Evolutionary conservation across 1,140 invertebrate genomes (phyloP).

Genomic region (Ostrea denselamellosa): DNA sequence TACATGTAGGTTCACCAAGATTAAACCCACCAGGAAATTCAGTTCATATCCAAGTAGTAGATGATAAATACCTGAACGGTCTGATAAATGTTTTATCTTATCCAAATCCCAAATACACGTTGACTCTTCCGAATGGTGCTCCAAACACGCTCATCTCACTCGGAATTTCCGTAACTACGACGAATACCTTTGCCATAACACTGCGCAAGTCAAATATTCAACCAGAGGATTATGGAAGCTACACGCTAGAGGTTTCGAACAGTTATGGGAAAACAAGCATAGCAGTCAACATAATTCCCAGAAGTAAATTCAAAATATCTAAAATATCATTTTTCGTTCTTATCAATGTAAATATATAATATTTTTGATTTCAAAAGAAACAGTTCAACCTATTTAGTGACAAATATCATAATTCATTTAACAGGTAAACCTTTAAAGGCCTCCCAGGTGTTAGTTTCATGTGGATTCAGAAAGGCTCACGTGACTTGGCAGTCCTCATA

Average conservation of each 20-base stretch:
- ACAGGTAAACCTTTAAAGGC: not conserved
- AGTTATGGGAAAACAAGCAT: not conserved
- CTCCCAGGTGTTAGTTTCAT: not conserved
- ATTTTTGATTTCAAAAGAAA: not conserved
- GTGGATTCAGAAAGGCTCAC: not conserved
- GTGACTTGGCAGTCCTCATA: conserved; percentile 8
- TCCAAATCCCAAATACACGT: not conserved
- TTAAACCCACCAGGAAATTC: not conserved
- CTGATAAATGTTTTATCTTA: not conserved
- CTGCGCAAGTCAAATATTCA: conserved; percentile 19
- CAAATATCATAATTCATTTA: not conserved
- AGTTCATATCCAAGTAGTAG: not conserved
- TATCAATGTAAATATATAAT: not conserved
- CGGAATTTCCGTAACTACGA: not conserved
- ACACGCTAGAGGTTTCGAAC: not conserved
- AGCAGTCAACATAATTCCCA: not conserved
- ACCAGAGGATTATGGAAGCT: not conserved
- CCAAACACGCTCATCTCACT: not conserved
- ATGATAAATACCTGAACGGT: not conserved
- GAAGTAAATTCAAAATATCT: not conserved
- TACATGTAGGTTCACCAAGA: not conserved
- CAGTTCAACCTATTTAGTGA: not conserved
- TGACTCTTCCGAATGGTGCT: not conserved
- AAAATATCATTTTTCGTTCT: not conserved
- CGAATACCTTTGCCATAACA: not conserved